A percentile compares a stretch with the other conserved stretches of the same genome.
These are phyloP conservation scores for Percopsis transmontana DNA, from an alignment of 2,113 vertebrate genomes.

Conservation along the genomic window DNA sequence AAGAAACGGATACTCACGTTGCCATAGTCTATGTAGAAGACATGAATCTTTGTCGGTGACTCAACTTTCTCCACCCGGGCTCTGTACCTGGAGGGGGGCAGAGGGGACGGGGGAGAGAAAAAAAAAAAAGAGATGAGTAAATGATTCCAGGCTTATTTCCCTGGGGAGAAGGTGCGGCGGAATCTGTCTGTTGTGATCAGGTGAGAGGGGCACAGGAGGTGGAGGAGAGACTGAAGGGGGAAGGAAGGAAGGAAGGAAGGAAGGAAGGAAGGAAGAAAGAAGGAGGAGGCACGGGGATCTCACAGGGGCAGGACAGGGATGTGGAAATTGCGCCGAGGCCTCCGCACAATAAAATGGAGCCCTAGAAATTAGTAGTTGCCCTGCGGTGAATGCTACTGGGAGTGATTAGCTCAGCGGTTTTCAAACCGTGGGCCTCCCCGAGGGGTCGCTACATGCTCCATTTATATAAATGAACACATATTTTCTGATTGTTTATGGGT, in stretches of 20 bases:
- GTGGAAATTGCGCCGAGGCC: slow-evolving; percentile 66
- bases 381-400: too few species aligned
- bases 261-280: background rate
- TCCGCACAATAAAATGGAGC: slow-evolving; percentile 61
- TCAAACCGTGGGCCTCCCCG: background rate
- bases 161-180: slow-evolving; percentile 58
- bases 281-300: slow-evolving; percentile 21
- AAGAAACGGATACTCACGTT: slow-evolving; percentile 83
- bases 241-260: background rate
- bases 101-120: slow-evolving; percentile 31
- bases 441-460: too few species aligned
- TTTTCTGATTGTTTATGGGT: too few species aligned
- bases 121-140: slow-evolving; percentile 68
- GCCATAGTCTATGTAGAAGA: slow-evolving; percentile 98
- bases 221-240: background rate
- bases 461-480: too few species aligned
- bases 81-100: slow-evolving; percentile 84
- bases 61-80: slow-evolving; percentile 94
- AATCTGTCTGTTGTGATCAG: slow-evolving; percentile 68
- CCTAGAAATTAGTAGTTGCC: slow-evolving; percentile 39
- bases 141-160: slow-evolving; percentile 74
- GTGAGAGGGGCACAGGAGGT: slow-evolving; percentile 35
- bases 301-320: slow-evolving; percentile 41
- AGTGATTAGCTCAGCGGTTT: too few species aligned
- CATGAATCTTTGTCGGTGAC: slow-evolving; percentile 86